phyloP scores from a whole-genome alignment of 1,140 invertebrate genomes.

The Frieseomelitta varia region DNA sequence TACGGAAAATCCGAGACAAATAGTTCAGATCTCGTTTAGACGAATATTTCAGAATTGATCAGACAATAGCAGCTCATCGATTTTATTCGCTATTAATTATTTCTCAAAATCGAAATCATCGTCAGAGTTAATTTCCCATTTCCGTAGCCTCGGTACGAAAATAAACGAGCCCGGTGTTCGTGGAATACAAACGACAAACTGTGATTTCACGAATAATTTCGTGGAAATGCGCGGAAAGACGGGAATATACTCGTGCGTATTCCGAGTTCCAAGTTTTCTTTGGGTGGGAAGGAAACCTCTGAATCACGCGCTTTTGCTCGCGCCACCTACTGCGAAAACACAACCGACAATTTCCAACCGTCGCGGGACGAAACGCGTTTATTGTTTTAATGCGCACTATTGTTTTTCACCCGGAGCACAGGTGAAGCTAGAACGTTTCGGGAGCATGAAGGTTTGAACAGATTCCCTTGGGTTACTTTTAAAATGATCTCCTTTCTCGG shows the following conservation, averaged over 20 bases:
- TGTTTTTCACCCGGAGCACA: neutral
- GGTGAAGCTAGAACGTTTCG: neutral
- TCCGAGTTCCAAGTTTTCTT: slow-evolving; percentile 35
- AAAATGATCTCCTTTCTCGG: too few species aligned
- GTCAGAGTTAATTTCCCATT: slow-evolving; percentile 15
- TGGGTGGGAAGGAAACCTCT: slow-evolving; percentile 27
- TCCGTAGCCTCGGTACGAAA: neutral
- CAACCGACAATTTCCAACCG: slow-evolving; percentile 36
- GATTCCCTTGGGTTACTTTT: neutral
- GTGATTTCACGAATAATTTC: slow-evolving; percentile 69
- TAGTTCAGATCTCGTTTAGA: too few species aligned
- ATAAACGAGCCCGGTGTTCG: neutral
- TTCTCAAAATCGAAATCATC: too few species aligned
- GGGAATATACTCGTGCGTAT: slow-evolving; percentile 38
- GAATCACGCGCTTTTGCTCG: slow-evolving; percentile 5
- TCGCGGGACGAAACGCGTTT: slow-evolving; percentile 61
- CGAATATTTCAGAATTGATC: too few species aligned
- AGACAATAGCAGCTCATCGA: too few species aligned
- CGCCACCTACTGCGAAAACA: slow-evolving; percentile 19
- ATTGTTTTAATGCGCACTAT: slow-evolving; percentile 56
- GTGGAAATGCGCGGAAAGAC: slow-evolving; percentile 54
- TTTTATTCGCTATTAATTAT: too few species aligned
- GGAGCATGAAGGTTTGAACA: neutral
- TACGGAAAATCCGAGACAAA: too few species aligned
- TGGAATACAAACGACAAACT: neutral